Evolutionary conservation across 2,888 invertebrate species (phyloP), one percentile per base, ranked within the genome.

Genomic region (Caenorhabditis uteleia): DNA sequence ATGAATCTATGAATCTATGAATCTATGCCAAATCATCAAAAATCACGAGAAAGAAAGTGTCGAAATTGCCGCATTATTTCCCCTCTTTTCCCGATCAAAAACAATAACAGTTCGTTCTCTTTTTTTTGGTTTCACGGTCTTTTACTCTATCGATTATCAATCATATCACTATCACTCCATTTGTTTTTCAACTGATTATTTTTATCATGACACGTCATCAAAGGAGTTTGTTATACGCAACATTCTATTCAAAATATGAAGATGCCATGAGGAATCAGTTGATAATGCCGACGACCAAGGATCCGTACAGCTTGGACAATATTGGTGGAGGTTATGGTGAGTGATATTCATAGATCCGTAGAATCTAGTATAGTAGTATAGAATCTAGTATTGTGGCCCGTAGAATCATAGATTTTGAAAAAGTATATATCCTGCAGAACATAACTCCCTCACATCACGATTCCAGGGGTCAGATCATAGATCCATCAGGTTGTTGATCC

Each of bases 291-390:
- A n/a, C n/a, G n/a, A n/a, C n/a, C 3, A 20, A 18, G 18, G 56
- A 62, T 33, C 51, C 61, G 23, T 62, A 51, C 38, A 56, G 56
- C 43, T 39, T 62, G 14, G 61, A 62, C 38, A 56, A 56, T 29
- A 62, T 62, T 42, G 61, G 61, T 16, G 46, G 56, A 47, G 61
- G 61, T 21, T 62, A 47, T 18, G 56, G 61, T 62, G 14, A 18
- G 46, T 49, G 20, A 6, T 25, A 3, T 33, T 26, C 0, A 8
- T 4, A 20, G 20, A 12, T 14, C 20, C 23, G n/a, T 23, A n/a
- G 10, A 46, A 45, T 31, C 20, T 10, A 29, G 31, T 10, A 14
- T 29, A 29, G 14, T 7, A 29, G 31, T 10, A 29, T 7, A 7
- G n/a, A n/a, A n/a, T n/a, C n/a, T n/a, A n/a, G n/a, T n/a, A n/a